A percentile compares a stretch with the other conserved stretches of the same genome.
Conservation (phyloP, 2,888 invertebrate species). For the Priocnemis perturbator region DNA sequence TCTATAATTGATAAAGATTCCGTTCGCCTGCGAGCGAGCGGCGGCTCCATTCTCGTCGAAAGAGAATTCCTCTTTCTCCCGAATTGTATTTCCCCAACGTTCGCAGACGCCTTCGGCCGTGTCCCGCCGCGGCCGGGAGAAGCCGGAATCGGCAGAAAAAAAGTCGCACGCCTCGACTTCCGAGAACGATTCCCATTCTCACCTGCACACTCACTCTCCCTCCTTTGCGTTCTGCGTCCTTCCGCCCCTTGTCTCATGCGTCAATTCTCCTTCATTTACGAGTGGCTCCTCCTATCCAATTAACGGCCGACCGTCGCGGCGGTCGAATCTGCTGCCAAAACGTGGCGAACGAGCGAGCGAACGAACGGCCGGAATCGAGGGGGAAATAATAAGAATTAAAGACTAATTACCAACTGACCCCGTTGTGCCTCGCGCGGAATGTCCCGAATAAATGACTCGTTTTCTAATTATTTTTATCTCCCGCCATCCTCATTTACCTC, state of each 20-base stretch:
- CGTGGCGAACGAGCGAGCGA: conserved; percentile 27
- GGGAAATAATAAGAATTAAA: conserved; percentile 53
- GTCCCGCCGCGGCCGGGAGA: no score
- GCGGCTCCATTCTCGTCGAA: conserved; percentile 22
- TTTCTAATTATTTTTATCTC: conserved; percentile 40
- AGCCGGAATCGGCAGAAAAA: no score
- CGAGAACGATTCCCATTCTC: neutral
- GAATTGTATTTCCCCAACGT: no score
- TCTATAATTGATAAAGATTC: no score
- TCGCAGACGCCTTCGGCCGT: no score
- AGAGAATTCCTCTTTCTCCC: neutral
- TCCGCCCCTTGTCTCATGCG: neutral
- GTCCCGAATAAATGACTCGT: conserved; percentile 36
- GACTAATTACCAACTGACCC: conserved; percentile 44
- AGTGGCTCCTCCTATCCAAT: conserved; percentile 41
- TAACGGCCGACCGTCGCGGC: conserved; percentile 42
- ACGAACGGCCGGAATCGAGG: conserved; percentile 22
- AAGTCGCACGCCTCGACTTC: no score
- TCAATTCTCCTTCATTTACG: conserved; percentile 6
- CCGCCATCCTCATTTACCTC: neutral
- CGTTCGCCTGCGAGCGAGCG: conserved; percentile 5
- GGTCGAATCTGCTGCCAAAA: conserved; percentile 31
- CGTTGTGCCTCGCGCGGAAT: conserved; percentile 19
- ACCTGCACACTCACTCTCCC: neutral
- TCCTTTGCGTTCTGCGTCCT: neutral